phyloP scores from a whole-genome alignment of 2,797 vertebrate species.

The Apodemus agrarius region DNA sequence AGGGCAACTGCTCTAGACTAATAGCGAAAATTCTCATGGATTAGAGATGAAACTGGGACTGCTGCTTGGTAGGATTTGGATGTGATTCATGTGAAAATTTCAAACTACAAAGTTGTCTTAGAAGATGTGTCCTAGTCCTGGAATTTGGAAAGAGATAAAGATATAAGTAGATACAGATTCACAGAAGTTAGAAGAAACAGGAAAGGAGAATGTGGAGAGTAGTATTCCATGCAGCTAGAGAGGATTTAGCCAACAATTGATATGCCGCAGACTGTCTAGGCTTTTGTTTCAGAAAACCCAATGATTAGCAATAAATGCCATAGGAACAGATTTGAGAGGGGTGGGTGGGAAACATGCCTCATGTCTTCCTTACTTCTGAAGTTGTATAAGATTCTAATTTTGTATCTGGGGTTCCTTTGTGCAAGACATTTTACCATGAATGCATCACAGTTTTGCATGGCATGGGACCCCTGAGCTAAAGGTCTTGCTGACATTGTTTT shows the following conservation, averaged over 20 bases:
- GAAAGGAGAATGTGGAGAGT: background rate
- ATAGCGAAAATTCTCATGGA: slow-evolving; percentile 79
- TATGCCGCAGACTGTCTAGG: background rate
- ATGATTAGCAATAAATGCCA: background rate
- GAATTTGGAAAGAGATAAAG: slow-evolving; percentile 21
- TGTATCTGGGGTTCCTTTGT: background rate
- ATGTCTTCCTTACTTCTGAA: background rate
- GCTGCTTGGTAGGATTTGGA: slow-evolving; percentile 83
- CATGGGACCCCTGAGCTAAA: background rate
- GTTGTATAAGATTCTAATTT: background rate
- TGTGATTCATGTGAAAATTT: slow-evolving; percentile 81
- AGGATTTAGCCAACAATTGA: background rate
- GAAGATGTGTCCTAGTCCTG: slow-evolving; percentile 64
- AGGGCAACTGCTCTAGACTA: slow-evolving; percentile 82
- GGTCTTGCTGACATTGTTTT: background rate
- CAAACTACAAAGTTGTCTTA: slow-evolving; percentile 76
- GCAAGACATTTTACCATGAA: background rate
- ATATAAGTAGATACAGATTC: slow-evolving; percentile 72
- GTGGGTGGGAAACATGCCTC: rapidly evolving
- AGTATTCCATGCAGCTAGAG: background rate
- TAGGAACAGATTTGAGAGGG: background rate
- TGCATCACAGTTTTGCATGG: background rate
- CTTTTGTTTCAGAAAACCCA: background rate
- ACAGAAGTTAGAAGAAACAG: background rate
- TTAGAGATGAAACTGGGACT: slow-evolving; percentile 83